These are phyloP conservation scores for Dastarcus helophoroides DNA, from an alignment of 2,888 invertebrate species.

Conservation along the genomic window DNA sequence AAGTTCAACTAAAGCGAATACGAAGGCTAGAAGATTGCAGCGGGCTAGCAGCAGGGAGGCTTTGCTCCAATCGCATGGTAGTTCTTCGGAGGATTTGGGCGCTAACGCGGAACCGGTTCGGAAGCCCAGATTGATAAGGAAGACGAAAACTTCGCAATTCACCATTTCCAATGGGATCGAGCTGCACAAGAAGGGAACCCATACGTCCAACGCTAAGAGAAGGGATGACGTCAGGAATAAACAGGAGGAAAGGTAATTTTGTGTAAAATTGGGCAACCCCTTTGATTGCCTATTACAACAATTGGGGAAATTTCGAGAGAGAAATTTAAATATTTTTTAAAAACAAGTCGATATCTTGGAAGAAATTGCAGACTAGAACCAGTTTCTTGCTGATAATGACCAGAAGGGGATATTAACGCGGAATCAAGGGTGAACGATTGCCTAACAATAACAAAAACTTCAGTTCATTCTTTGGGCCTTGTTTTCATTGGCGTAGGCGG, in stretches of 20 bases:
- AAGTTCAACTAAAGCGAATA: constrained; percentile 24
- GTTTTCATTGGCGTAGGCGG: no score
- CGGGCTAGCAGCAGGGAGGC: constrained; percentile 42
- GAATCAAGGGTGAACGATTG: no score
- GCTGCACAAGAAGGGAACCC: constrained; percentile 20
- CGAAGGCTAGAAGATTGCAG: constrained; percentile 38
- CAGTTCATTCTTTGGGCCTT: no score
- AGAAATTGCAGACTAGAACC: no score
- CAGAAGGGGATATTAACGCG: no score
- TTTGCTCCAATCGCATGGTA: constrained; percentile 37
- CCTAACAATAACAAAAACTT: no score
- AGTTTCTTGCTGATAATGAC: no score
- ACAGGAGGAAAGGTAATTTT: constrained; percentile 26
- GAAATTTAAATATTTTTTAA: no score
- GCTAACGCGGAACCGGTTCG: constrained; percentile 28
- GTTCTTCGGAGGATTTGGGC: constrained; percentile 42
- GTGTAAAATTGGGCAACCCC: no score
- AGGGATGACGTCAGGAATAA: constrained; percentile 17
- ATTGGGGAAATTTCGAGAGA: no score
- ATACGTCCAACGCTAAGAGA: constrained; percentile 15
- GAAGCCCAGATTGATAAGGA: constrained; percentile 34
- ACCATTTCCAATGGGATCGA: constrained; percentile 27
- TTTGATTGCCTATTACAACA: no score
- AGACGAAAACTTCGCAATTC: constrained; percentile 29
- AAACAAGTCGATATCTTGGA: no score